Conservation (phyloP, 2,797 vertebrate species). For the Tragelaphus oryx region DNA sequence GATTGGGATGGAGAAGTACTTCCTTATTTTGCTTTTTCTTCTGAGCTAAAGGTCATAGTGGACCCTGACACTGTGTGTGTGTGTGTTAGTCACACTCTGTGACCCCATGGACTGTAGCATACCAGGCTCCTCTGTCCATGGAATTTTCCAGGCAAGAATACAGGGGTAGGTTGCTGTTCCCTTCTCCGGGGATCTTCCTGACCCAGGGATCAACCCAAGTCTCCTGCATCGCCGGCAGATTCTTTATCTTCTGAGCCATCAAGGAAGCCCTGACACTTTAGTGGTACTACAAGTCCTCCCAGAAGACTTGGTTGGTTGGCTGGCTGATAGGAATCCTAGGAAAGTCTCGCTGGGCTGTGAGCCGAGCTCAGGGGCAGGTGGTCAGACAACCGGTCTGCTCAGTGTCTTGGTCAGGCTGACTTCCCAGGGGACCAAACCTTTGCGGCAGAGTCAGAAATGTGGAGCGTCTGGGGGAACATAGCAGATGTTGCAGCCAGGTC, state of each 20-base stretch:
- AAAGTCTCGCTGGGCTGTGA: not conserved
- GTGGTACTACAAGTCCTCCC: not conserved
- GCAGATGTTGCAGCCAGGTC: rapidly evolving
- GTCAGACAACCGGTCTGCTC: not conserved
- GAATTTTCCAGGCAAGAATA: not conserved
- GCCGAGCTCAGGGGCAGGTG: not conserved
- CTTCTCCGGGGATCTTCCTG: not conserved
- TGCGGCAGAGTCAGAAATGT: not conserved
- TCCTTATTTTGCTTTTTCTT: not conserved
- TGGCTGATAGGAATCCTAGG: not conserved
- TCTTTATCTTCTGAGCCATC: not conserved
- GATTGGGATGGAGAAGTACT: not conserved
- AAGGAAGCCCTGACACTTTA: not conserved
- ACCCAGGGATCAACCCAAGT: not conserved
- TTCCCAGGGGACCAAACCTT: not conserved
- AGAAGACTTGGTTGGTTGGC: not conserved
- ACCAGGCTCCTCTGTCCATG: not conserved
- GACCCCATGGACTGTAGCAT: not conserved
- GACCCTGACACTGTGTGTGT: not conserved
- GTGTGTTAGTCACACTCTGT: not conserved
- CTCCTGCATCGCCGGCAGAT: not conserved
- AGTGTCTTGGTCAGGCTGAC: not conserved
- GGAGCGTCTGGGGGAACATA: rapidly evolving
- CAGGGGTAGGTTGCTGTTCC: not conserved
- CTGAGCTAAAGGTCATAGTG: not conserved